phyloP scores from a whole-genome alignment of 2,113 vertebrate genomes.

The Todiramphus chloris region DNA sequence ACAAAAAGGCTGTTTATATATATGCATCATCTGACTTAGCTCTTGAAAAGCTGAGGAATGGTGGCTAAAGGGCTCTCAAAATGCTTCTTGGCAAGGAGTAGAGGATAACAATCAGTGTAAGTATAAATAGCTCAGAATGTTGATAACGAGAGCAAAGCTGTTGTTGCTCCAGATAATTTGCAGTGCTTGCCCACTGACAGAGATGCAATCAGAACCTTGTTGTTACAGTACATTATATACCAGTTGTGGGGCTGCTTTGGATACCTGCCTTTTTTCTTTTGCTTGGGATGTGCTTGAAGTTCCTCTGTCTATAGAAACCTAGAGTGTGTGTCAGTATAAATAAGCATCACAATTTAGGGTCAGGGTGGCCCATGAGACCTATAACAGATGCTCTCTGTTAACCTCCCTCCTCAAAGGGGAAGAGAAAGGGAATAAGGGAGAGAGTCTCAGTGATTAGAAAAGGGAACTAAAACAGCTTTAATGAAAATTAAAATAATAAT shows the following conservation, averaged over 20 bases:
- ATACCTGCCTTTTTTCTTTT: not conserved
- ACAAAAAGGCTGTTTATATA: slow-evolving; percentile 70
- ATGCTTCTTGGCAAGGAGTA: slow-evolving; percentile 45
- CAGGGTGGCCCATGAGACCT: no score
- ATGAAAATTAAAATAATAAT: no score
- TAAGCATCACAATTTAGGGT: not conserved
- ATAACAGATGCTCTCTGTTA: no score
- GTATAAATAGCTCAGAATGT: slow-evolving; percentile 6
- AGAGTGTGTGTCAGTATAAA: not conserved
- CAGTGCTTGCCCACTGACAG: not conserved
- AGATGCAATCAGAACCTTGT: slow-evolving; percentile 20
- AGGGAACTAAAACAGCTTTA: no score
- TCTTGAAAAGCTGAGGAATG: slow-evolving; percentile 46
- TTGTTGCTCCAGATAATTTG: slow-evolving; percentile 22
- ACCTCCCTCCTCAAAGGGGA: no score
- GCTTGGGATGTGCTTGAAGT: not conserved
- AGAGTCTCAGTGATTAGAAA: no score
- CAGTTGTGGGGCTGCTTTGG: not conserved
- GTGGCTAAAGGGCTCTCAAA: slow-evolving; percentile 37
- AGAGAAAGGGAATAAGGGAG: no score
- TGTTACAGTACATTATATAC: not conserved
- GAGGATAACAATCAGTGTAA: slow-evolving; percentile 15
- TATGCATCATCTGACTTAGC: slow-evolving; percentile 64
- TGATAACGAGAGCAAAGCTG: slow-evolving; percentile 38
- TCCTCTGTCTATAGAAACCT: not conserved